Conservation (phyloP, 2,797 vertebrate species). For the Xiphorhynchus erythropygius region DNA sequence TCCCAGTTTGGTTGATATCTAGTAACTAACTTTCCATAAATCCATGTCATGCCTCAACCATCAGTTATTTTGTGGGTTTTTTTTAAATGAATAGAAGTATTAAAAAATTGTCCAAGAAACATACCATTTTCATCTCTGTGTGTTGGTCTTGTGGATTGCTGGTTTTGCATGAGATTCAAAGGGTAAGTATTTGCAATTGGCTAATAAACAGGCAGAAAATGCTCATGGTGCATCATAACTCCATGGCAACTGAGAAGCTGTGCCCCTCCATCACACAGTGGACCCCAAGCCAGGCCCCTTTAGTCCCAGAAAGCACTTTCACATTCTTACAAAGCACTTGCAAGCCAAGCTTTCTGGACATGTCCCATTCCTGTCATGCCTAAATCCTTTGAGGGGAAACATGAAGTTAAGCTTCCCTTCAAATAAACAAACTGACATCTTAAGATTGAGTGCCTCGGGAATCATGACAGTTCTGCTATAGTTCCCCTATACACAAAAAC, state of each 20-base stretch:
- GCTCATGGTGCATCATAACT: not conserved
- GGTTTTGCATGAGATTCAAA: not conserved
- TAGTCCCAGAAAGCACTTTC: not conserved
- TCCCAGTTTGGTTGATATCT: not conserved
- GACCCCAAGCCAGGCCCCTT: not conserved
- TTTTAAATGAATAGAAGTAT: not conserved
- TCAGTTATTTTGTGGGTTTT: not conserved
- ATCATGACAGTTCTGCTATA: not conserved
- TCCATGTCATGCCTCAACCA: not conserved
- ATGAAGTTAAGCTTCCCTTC: not conserved
- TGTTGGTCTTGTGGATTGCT: not conserved
- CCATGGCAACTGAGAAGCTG: not conserved
- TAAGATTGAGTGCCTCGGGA: not conserved
- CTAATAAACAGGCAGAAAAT: not conserved
- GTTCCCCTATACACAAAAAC: not conserved
- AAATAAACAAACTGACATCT: not conserved
- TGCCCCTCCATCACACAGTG: not conserved
- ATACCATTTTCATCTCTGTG: not conserved
- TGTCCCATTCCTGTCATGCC: not conserved
- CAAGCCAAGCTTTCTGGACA: not conserved
- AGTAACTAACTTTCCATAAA: not conserved
- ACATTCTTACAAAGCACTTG: not conserved
- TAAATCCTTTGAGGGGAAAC: not conserved
- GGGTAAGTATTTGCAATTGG: not conserved
- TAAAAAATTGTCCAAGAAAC: not conserved